A percentile compares a stretch with the other conserved stretches of the same genome.
phyloP scores from a whole-genome alignment of 2,797 vertebrate genomes.

The Premnoplex brunnescens region DNA sequence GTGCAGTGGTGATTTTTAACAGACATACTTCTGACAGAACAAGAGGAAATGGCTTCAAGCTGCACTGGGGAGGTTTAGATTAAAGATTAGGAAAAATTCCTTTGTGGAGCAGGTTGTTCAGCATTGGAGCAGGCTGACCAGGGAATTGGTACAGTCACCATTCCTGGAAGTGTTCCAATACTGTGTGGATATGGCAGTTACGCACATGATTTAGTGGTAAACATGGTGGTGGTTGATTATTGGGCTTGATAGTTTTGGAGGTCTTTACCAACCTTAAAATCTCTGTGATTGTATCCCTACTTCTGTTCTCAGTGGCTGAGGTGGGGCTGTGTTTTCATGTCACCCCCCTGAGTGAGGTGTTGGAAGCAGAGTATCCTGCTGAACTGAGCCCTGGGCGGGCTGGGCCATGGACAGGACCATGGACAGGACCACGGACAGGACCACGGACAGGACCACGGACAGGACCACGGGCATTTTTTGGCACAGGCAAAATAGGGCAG shows the following conservation, averaged over 20 bases:
- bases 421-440: too few relatives aligned
- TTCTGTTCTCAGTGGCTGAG: neutral
- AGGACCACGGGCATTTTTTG: neutral
- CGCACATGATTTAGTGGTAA: neutral
- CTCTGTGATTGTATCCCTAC: neutral
- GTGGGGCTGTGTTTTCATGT: neutral
- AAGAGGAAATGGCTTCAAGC: neutral
- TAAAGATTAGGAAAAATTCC: neutral
- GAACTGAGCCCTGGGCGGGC: neutral
- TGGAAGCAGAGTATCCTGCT: neutral
- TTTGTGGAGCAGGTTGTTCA: neutral
- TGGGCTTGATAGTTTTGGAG: neutral
- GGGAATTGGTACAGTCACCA: neutral
- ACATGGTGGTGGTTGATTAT: neutral
- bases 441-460: too few relatives aligned
- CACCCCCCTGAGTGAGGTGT: rapidly evolving
- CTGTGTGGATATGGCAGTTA: neutral
- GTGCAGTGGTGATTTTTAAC: neutral
- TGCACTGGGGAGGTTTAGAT: neutral
- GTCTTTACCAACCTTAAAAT: neutral
- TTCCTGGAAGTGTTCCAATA: neutral
- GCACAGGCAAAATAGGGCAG: neutral
- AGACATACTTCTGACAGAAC: neutral
- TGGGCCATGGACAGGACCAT: too few relatives aligned
- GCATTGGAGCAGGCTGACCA: neutral